Evolutionary conservation across 2,797 vertebrate species (phyloP), one percentile per base, ranked within the genome.

Genomic region (Manis javanica): DNA sequence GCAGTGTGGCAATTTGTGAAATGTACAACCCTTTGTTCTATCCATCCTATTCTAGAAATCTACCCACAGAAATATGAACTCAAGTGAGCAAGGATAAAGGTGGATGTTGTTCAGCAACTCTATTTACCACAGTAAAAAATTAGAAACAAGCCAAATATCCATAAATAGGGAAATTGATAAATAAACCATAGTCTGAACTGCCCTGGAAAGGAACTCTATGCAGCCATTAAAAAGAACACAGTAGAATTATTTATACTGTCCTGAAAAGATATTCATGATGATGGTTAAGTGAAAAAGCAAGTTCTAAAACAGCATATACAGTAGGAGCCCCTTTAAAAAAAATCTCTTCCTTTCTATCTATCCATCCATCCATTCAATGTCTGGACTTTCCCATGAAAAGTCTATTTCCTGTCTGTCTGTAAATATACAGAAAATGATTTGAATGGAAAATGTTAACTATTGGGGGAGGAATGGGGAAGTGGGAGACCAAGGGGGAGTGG

Each of bases 31-130:
- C 51, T 94, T 82, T 82, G 51, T n/a, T 87, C 74, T 21, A 61
- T 53, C 13, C 8, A n/a, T 51, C 5, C 63, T 21, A 37, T 26
- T 31, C 74, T 19, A 69, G 37, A 92, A 71, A 77, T 72, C 51
- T 59, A 81, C 77, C 66, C 53, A 82, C 37, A 75, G 63, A 92
- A 94, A 92, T 64, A 37, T 63, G 57, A 59, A 53, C 63, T 86
- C 51, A 78, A 42, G 64, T 0, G 24, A 96, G 37, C 72, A 59
- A 79, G 24, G 66, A 59, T 18, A 90, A 87, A 90, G 55, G 68
- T 8, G 68, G 57, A 79, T 66, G 42, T 51, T 91, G 81, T 34
- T 83, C 53, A 16, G 86, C 13, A 66, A 64, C 34, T 86, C 46
- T 19, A 57, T 69, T 81, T 61, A 23, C 31, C n/a, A 51, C 13